A percentile compares a stretch with the other conserved stretches of the same genome.
Evolutionary conservation across 1,140 invertebrate genomes (phyloP).

Genomic region (Macrobrachium nipponense): DNA sequence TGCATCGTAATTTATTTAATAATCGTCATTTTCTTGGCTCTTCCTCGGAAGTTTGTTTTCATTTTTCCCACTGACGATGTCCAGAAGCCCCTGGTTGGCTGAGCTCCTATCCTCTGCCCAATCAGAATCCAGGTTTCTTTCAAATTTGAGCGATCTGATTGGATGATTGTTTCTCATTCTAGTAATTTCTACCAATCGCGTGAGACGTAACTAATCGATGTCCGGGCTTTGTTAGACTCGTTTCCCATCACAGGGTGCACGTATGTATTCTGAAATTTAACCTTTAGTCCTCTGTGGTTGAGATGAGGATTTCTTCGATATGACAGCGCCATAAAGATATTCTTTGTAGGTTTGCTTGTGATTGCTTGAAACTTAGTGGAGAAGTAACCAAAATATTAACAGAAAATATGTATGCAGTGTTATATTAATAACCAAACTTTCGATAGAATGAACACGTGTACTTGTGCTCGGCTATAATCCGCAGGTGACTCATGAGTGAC

Average conservation of each 20-base stretch:
- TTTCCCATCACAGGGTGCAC: conserved; percentile 2
- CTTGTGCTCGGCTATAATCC: too few relatives aligned
- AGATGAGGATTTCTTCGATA: not conserved
- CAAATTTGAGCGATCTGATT: conserved; percentile 23
- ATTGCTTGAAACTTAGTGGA: too few relatives aligned
- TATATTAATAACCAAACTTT: too few relatives aligned
- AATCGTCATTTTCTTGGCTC: not conserved
- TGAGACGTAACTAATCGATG: conserved; percentile 41
- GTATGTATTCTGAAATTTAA: not conserved
- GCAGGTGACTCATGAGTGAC: too few relatives aligned
- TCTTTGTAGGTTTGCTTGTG: too few relatives aligned
- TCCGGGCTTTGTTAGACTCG: conserved; percentile 33
- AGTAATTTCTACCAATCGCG: conserved; percentile 14
- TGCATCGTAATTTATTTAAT: conserved; percentile 41
- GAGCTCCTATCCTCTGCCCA: not conserved
- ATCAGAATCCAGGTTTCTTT: conserved; percentile 24
- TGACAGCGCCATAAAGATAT: not conserved
- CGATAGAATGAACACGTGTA: too few relatives aligned
- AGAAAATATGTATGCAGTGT: too few relatives aligned
- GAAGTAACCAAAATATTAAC: too few relatives aligned
- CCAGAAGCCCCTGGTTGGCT: not conserved
- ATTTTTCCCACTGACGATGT: conserved; percentile 43
- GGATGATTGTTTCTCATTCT: not conserved
- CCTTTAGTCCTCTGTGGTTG: too few relatives aligned
- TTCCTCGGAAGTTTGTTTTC: conserved; percentile 29